Conservation (phyloP, 2,888 invertebrate genomes). For the Sepioteuthis lessoniana region DNA sequence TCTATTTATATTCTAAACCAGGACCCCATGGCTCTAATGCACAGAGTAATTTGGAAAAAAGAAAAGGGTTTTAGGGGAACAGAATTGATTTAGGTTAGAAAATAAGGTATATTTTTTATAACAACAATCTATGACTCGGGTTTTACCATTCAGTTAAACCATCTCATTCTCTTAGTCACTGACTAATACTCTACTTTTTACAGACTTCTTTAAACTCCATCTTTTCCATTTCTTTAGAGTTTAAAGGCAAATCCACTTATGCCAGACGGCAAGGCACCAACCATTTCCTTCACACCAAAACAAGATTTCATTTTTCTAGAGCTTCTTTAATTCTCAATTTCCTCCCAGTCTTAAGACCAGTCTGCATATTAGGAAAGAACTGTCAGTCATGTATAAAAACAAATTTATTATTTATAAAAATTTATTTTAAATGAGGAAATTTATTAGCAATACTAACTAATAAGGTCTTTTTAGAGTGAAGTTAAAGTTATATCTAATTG, state of each 20-base stretch:
- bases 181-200: not conserved
- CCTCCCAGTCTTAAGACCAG: not conserved
- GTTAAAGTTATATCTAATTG: not conserved
- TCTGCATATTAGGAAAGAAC: not conserved
- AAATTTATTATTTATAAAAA: not conserved
- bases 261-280: not conserved
- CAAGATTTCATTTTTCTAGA: not conserved
- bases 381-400: not conserved
- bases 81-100: no score
- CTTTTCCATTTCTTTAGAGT: not conserved
- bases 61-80: no score
- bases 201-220: not conserved
- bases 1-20: no score
- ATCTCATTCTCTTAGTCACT: not conserved
- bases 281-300: not conserved
- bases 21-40: no score
- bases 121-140: no score
- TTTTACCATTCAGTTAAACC: not conserved
- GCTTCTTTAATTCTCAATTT: not conserved
- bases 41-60: no score
- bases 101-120: no score
- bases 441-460: not conserved
- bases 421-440: not conserved
- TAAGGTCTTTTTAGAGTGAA: not conserved
- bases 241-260: not conserved